Evolutionary conservation across 1,140 invertebrate species (phyloP).

Genomic region (Brachionus sp.): DNA sequence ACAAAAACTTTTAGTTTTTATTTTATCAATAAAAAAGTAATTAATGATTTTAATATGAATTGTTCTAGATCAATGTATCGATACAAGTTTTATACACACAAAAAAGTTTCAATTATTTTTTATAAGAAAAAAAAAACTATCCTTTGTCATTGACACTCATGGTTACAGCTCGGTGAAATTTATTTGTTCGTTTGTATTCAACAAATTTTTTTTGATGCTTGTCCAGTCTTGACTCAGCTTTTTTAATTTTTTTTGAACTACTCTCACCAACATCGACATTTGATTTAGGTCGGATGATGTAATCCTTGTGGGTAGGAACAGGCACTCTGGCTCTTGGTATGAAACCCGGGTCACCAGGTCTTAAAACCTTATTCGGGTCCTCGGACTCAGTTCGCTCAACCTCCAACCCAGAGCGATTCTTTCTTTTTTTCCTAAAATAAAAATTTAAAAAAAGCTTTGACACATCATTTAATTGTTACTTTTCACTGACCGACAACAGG

Average conservation of each 20-base stretch:
- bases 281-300: constrained; percentile 77
- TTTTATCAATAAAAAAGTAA: neutral
- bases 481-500: neutral
- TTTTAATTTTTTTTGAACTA: constrained; percentile 8
- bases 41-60: neutral
- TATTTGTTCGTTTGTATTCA: constrained; percentile 16
- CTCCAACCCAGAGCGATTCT: neutral
- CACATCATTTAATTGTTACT: neutral
- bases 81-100: neutral
- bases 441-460: constrained; percentile 21
- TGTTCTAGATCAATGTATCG: neutral
- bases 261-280: constrained; percentile 15
- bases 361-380: constrained; percentile 34
- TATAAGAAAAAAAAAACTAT: neutral
- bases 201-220: constrained; percentile 22
- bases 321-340: constrained; percentile 88
- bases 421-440: constrained; percentile 38
- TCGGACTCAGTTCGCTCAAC: neutral
- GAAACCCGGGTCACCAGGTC: constrained; percentile 92
- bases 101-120: neutral
- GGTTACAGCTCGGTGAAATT: constrained; percentile 10
- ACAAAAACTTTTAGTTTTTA: neutral
- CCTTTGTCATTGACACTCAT: constrained; percentile 7
- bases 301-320: constrained; percentile 89
- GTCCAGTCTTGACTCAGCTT: neutral